Evolutionary conservation across 2,113 vertebrate species (phyloP).

Genomic region (Corydoras sp.): DNA sequence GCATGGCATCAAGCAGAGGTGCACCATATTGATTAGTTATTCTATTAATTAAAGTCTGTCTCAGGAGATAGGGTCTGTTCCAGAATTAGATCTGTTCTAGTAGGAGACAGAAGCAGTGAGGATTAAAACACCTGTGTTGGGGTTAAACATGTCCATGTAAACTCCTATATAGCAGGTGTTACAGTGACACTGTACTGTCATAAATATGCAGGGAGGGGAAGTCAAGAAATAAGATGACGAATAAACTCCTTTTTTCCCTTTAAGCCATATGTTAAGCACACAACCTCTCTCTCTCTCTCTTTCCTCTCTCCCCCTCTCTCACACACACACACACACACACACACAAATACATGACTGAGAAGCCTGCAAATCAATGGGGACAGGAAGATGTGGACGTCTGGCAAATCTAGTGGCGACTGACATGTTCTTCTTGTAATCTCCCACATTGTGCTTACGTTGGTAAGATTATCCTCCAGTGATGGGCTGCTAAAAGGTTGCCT

Average conservation of each 20-base stretch:
- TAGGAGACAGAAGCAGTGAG: constrained; percentile 57
- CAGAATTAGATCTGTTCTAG: constrained; percentile 58
- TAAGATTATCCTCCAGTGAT: constrained; percentile 70
- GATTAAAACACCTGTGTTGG: constrained; percentile 67
- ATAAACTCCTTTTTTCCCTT: constrained; percentile 50
- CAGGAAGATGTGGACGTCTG: constrained; percentile 63
- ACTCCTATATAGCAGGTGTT: constrained; percentile 64
- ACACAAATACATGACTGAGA: constrained; percentile 64
- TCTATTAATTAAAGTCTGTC: constrained; percentile 42
- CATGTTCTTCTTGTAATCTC: constrained; percentile 70
- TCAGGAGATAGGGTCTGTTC: constrained; percentile 41
- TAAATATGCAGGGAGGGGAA: not conserved
- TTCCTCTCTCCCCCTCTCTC: no score
- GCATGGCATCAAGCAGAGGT: constrained; percentile 32
- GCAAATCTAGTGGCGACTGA: constrained; percentile 69
- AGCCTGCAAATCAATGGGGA: constrained; percentile 68
- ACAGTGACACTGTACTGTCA: constrained; percentile 47
- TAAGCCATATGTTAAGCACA: constrained; percentile 51
- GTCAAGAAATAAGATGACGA: constrained; percentile 32
- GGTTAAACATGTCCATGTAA: constrained; percentile 63
- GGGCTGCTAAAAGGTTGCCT: constrained; percentile 64
- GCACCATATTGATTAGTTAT: constrained; percentile 43
- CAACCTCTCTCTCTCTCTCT: constrained; percentile 12
- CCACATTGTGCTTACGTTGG: constrained; percentile 63
- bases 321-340: no score